Evolutionary conservation across 2,888 invertebrate genomes (phyloP).

Genomic region (Caenorhabditis doughertyi): DNA sequence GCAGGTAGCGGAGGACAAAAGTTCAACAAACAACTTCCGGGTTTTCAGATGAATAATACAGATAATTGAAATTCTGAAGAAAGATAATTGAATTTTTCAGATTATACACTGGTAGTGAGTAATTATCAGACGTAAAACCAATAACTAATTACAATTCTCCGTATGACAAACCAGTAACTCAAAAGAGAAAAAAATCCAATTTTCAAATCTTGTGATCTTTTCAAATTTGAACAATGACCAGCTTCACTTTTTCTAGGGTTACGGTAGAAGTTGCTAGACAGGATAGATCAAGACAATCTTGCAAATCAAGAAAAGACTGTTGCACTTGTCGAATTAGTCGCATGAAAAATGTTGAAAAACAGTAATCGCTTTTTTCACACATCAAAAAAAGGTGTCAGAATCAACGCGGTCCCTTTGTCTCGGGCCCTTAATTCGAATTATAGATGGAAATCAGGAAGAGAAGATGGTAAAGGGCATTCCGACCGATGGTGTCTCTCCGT

Average conservation of each 20-base stretch:
- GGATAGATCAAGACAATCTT: constrained; percentile 16
- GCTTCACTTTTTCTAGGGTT: constrained; percentile 3
- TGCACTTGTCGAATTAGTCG: constrained; percentile 67
- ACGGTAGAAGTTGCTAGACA: constrained; percentile 17
- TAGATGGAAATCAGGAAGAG: constrained; percentile 26
- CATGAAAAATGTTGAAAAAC: not conserved
- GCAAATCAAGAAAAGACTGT: constrained; percentile 36
- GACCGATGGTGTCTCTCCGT: constrained; percentile 26
- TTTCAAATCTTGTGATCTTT: not conserved
- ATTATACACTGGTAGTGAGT: not conserved
- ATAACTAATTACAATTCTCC: constrained; percentile 7
- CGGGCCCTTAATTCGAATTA: constrained; percentile 52
- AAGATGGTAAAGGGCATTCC: constrained; percentile 17
- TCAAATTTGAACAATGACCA: constrained; percentile 5
- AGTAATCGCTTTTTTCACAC: constrained; percentile 46
- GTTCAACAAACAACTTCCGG: constrained; percentile 39
- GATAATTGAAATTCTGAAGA: constrained; percentile 7
- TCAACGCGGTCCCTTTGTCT: constrained; percentile 38
- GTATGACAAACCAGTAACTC: not conserved
- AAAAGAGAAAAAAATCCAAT: not conserved
- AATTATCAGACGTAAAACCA: not conserved
- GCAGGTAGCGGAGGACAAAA: constrained; percentile 35
- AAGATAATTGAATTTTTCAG: constrained; percentile 7
- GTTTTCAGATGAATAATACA: not conserved
- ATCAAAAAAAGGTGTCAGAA: constrained; percentile 48